Base-by-base conservation (phyloP, 2,888 invertebrate genomes). In the Loripinus fragilis region DNA sequence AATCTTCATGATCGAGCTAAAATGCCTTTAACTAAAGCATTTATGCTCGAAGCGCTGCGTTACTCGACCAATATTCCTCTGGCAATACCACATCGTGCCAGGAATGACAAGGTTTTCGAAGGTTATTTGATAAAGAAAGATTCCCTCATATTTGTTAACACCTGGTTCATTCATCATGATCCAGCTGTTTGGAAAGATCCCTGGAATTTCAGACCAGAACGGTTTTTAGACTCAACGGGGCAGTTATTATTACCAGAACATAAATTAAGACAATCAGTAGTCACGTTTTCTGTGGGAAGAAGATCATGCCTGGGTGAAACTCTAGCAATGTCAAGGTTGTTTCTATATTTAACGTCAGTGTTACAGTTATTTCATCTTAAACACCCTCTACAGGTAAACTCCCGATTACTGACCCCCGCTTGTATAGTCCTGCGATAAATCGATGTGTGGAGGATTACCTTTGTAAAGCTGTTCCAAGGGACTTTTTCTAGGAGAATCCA, bases 41-140 rank as follows among this genome's bases (percentile, higher is more conserved):
- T 85, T n/a, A 79, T 92, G 38, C 74, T 86, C 60, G 92, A 92
- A 78, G 79, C 86, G 0, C 83, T 86, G 55, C 75, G 92, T 30
- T 10, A 10, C 5, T 68, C 84, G 12, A 86, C 87, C 7, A 85
- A 91, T 41, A 85, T 86, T n/a, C 89, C 88, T 0, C 50, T 89
- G 76, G 23, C 77, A 74, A 23, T 84, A 42, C 74, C 85, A 77
- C 82, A 92, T 86, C 38, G 74, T 7, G 85, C 81, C 15, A 67
- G 75, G 8, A 17, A 83, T 23, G 91, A 92, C 50, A 84, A 89
- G 8, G 72, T 52, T 1, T 80, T 92, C 30, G 75, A 81, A 3
- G 91, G 90, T 23, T 91, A 87, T 66, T 72, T 72, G 8, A 90
- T 93, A 35, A 91, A 92, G 12, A 86, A 86, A 60, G 87, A 82